phyloP scores from a whole-genome alignment of 2,797 vertebrate genomes.

The Hydrocynus forskahlii region DNA sequence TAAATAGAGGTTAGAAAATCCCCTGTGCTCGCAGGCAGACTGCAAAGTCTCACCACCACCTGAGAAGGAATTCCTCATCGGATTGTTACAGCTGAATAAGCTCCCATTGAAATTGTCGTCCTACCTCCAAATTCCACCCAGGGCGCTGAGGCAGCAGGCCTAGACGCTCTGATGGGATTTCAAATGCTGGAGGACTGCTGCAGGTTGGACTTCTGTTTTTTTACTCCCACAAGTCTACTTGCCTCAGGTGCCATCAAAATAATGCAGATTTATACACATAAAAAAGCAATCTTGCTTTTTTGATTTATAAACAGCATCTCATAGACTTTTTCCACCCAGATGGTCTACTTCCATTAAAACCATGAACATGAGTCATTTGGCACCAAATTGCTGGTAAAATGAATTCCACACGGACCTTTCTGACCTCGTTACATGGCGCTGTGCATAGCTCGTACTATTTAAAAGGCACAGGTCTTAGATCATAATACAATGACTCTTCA shows the following conservation, averaged over 20 bases:
- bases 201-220: conserved; percentile 29
- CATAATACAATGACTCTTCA: no score
- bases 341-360: background rate
- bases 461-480: no score
- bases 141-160: conserved; percentile 28
- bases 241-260: background rate
- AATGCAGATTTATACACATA: background rate
- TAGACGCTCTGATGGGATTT: conserved; percentile 26
- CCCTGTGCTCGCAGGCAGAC: conserved; percentile 33
- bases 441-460: no score
- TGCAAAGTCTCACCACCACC: conserved; percentile 45
- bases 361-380: no score
- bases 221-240: background rate
- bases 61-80: conserved; percentile 59
- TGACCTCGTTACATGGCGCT: no score
- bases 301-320: background rate
- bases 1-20: conserved; percentile 47
- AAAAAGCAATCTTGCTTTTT: background rate
- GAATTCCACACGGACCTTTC: no score
- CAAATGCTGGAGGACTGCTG: conserved; percentile 21
- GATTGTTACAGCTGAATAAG: conserved; percentile 59
- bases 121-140: conserved; percentile 57
- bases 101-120: conserved; percentile 40
- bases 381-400: no score
- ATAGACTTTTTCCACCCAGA: background rate